These are phyloP conservation scores for Platanista minor DNA, from an alignment of 2,113 vertebrate genomes.

Conservation along the genomic window DNA sequence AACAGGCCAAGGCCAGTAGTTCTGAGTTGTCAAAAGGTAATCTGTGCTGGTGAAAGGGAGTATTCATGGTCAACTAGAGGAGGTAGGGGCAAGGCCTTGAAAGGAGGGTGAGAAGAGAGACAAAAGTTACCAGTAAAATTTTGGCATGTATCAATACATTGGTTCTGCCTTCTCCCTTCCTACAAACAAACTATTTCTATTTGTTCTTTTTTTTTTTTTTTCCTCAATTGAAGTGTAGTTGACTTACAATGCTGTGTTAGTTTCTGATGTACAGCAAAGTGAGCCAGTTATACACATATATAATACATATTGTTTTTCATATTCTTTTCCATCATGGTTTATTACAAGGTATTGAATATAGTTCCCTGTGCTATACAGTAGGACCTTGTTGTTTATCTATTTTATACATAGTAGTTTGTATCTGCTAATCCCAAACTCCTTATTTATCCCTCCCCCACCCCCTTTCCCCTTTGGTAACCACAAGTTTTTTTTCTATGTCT, in stretches of 20 bases:
- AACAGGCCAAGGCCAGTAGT: background rate
- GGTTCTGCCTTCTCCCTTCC: background rate
- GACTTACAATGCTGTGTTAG: background rate
- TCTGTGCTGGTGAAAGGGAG: background rate
- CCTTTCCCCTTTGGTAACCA: background rate
- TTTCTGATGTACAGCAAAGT: background rate
- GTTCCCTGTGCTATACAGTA: background rate
- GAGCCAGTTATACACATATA: background rate
- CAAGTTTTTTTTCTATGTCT: background rate
- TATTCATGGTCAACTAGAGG: fast-evolving
- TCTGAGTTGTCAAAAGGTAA: background rate
- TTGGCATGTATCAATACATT: background rate
- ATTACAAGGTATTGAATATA: background rate
- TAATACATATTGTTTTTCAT: too few relatives aligned
- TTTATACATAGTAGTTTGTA: background rate
- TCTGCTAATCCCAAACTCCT: background rate
- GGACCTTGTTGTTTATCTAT: background rate
- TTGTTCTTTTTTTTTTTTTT: background rate
- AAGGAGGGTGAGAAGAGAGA: background rate
- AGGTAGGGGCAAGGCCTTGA: background rate
- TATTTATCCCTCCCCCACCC: background rate
- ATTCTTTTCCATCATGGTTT: background rate
- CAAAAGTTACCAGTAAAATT: background rate
- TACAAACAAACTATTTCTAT: background rate
- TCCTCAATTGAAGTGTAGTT: background rate